Evolutionary conservation across 2,113 vertebrate species (phyloP).

Genomic region (Xyliphius kryptos): DNA sequence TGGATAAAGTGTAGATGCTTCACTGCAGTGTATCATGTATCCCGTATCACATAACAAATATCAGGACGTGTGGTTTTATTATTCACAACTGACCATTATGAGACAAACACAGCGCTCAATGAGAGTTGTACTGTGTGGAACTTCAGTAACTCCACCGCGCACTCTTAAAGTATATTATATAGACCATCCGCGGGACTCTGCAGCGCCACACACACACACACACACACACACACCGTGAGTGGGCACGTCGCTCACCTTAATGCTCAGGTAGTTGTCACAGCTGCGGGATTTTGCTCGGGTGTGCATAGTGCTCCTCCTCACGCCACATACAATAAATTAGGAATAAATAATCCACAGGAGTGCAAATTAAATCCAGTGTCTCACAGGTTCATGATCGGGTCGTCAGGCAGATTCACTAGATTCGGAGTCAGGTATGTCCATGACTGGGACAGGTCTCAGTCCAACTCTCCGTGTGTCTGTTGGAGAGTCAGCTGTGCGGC

Average conservation of each 20-base stretch:
- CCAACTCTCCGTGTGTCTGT: constrained; percentile 9
- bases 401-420: no score
- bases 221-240: not conserved
- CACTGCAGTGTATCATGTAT: no score
- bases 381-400: not conserved
- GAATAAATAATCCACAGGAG: constrained; percentile 23
- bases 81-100: no score
- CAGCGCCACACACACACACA: constrained; percentile 34
- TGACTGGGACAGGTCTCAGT: not conserved
- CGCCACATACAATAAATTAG: constrained; percentile 3
- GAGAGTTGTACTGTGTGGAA: no score
- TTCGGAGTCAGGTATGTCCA: not conserved
- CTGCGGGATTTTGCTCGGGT: constrained; percentile 61
- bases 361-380: constrained; percentile 25
- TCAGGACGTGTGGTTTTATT: no score
- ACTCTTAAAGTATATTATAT: not conserved
- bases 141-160: no score
- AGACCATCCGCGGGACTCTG: constrained; percentile 48
- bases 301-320: constrained; percentile 59
- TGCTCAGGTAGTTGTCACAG: constrained; percentile 63
- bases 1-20: no score
- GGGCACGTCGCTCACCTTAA: constrained; percentile 57
- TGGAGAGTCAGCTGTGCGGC: constrained; percentile 29
- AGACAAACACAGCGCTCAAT: no score
- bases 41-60: no score